These are phyloP conservation scores for Tyrophagus putrescentiae DNA, from an alignment of 1,140 invertebrate species.

Conservation along the genomic window DNA sequence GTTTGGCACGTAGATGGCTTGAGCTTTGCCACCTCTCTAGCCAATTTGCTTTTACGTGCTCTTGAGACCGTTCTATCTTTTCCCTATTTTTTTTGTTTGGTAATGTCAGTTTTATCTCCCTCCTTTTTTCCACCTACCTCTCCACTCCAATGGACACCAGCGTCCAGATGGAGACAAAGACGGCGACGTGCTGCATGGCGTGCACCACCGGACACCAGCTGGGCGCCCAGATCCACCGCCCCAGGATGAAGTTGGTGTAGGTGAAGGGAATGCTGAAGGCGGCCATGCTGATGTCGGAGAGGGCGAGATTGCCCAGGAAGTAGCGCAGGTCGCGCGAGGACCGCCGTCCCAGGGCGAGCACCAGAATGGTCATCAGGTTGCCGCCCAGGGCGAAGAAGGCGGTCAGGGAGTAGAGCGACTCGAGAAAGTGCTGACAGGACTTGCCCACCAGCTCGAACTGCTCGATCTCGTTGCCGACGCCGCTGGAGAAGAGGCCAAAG, in stretches of 20 bases:
- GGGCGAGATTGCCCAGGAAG: conserved; percentile 36
- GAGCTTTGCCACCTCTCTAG: too few relatives aligned
- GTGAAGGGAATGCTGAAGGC: conserved; percentile 38
- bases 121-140: conserved; percentile 30
- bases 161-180: conserved; percentile 36
- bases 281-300: conserved; percentile 37
- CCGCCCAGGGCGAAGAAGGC: conserved; percentile 32
- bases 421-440: conserved; percentile 30
- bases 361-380: conserved; percentile 34
- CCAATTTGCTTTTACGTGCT: too few relatives aligned
- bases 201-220: conserved; percentile 34
- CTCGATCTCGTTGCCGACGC: too few relatives aligned
- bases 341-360: conserved; percentile 32
- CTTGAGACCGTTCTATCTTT: too few relatives aligned
- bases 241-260: conserved; percentile 36
- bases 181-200: conserved; percentile 35
- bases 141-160: conserved; percentile 37
- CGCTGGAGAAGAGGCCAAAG: too few relatives aligned
- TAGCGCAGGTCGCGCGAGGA: conserved; percentile 32
- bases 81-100: too few relatives aligned
- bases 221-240: conserved; percentile 34
- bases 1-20: too few relatives aligned
- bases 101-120: conserved; percentile 6
- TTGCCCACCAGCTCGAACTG: conserved; percentile 21
- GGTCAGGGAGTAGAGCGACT: conserved; percentile 33